Conservation (phyloP, 2,888 invertebrate species). For the Melitaea athalia region DNA sequence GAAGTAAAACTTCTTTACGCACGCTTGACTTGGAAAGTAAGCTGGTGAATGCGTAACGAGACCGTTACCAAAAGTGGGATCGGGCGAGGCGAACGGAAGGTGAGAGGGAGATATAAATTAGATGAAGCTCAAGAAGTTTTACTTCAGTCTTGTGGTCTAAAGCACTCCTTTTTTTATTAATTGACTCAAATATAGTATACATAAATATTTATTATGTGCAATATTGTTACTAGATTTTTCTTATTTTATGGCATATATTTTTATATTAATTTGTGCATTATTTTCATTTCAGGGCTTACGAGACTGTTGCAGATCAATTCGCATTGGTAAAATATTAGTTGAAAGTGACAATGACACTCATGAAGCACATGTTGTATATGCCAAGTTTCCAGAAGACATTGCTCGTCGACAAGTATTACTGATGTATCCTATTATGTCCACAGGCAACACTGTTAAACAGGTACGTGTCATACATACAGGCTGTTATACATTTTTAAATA, state of each 20-base stretch:
- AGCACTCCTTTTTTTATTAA: too few relatives aligned
- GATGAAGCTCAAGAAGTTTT: too few relatives aligned
- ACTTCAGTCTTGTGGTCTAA: too few relatives aligned
- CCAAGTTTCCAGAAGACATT: slow-evolving; percentile 98
- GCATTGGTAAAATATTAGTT: slow-evolving; percentile 98
- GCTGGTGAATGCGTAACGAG: too few relatives aligned
- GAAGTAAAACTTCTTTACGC: too few relatives aligned
- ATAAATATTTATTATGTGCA: too few relatives aligned
- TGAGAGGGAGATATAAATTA: too few relatives aligned
- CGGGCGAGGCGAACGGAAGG: too few relatives aligned
- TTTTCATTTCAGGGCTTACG: slow-evolving; percentile 86
- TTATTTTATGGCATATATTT: neutral
- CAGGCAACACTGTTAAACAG: slow-evolving; percentile 97
- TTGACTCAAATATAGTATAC: too few relatives aligned
- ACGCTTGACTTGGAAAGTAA: too few relatives aligned
- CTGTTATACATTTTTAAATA: neutral
- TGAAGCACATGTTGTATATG: slow-evolving; percentile 97
- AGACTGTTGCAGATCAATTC: slow-evolving; percentile 98
- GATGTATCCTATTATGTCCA: slow-evolving; percentile 99
- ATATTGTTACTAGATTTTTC: too few relatives aligned
- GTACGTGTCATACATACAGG: slow-evolving; percentile 47
- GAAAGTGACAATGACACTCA: slow-evolving; percentile 98
- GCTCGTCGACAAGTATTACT: slow-evolving; percentile 92
- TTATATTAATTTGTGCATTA: neutral
- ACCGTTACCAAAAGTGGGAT: too few relatives aligned